Conservation (phyloP, 2,797 vertebrate species). For the Odontamblyopus rebecca region DNA sequence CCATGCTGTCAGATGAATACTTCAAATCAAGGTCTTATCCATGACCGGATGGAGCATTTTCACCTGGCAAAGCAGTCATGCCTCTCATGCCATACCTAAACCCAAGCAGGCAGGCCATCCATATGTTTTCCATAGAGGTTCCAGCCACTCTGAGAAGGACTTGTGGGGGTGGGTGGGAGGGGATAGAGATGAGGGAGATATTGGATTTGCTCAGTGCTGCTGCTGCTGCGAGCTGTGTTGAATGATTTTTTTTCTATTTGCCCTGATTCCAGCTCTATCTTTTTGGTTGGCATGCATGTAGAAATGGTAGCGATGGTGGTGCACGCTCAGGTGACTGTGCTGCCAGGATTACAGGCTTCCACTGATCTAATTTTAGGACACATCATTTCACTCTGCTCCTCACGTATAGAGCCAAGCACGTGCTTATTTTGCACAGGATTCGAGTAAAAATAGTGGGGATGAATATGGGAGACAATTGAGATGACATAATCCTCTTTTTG, state of each 20-base stretch:
- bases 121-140: constrained; percentile 49
- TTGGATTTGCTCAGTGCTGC: constrained; percentile 63
- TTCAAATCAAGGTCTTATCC: constrained; percentile 27
- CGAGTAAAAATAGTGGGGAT: constrained; percentile 65
- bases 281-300: constrained; percentile 53
- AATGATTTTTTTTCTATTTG: constrained; percentile 60
- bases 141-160: constrained; percentile 49
- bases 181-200: constrained; percentile 73
- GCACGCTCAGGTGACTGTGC: constrained; percentile 58
- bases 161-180: constrained; percentile 68
- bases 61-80: constrained; percentile 34
- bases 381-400: constrained; percentile 29
- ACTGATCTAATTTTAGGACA: constrained; percentile 74
- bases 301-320: constrained; percentile 48
- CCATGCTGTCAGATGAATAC: constrained; percentile 19
- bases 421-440: constrained; percentile 69
- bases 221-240: constrained; percentile 49
- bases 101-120: constrained; percentile 41
- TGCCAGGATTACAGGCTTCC: constrained; percentile 66
- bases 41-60: constrained; percentile 27
- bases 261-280: constrained; percentile 60
- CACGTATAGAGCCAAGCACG: constrained; percentile 28
- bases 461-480: constrained; percentile 57
- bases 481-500: constrained; percentile 74
- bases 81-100: constrained; percentile 38